Evolutionary conservation across 2,113 vertebrate species (phyloP), one percentile per base, ranked within the genome.

Genomic region (Semicossyphus pulcher): DNA sequence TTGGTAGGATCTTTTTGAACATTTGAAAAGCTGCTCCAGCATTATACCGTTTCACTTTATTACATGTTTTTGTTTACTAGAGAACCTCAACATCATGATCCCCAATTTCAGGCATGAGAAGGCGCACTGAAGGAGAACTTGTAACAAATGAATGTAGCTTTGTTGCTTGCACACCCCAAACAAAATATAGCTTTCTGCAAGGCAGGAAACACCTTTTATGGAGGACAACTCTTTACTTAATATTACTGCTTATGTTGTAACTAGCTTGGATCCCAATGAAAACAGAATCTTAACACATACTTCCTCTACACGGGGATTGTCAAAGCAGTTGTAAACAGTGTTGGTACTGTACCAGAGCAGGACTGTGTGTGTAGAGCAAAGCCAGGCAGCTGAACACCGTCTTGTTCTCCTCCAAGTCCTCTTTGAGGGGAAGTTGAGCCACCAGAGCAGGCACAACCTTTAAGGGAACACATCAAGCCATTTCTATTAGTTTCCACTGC

Each of bases 391-490:
- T 91, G 56, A 94, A 95, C 15, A 97, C 88, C 0, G 95, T 96
- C 68, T 92, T 87, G 88, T 96, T 96, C 60, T 97, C 96, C 85
- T 97, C 95, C 67, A 95, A 52, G 85, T 97, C 96, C 62, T 96
- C 95, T 84, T 93, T 94, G 25, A 97, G 92, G 0, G 96, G 96
- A 18, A 97, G 93, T 28, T 75, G 80, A 0, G 66, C 86, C 36
- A 96, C 84, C 45, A 97, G 80, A 20, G 93, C 92, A 10, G 96
- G 95, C 16, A 97, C 81, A 0, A 97, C 95, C 96, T 97, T 83
- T 37, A 29, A 51, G 4, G 44, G 41, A 59, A 15, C 15, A 53
- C 11, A 77, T 4, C 1, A 4, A 3, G 25, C n/a, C n/a, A n/a
- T n/a, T n/a, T n/a, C n/a, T n/a, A n/a, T n/a, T n/a, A n/a, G n/a